Conservation (phyloP, 2,797 vertebrate species). For the Clarias pachynema region DNA sequence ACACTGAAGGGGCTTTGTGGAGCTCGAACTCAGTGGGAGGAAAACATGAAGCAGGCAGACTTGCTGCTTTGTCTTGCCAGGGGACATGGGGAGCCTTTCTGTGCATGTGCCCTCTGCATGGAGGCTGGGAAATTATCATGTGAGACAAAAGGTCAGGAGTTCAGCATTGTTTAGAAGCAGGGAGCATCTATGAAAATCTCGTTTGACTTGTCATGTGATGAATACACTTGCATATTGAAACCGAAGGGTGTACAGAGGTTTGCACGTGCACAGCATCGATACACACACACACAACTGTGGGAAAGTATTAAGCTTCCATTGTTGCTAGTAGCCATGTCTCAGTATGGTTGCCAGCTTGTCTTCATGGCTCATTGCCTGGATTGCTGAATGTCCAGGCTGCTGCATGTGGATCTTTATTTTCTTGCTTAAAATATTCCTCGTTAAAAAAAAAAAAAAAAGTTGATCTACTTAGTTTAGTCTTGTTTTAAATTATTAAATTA, state of each 20-base stretch:
- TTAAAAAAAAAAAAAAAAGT: not conserved
- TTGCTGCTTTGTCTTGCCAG: conserved; percentile 38
- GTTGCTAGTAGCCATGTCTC: conserved; percentile 30
- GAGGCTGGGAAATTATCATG: conserved; percentile 46
- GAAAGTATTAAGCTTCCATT: conserved; percentile 23
- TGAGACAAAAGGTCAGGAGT: conserved; percentile 51
- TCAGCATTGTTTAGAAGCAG: conserved; percentile 48
- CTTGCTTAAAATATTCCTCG: not conserved
- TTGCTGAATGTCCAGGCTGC: conserved; percentile 1
- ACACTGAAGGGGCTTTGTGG: conserved; percentile 48
- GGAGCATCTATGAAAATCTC: conserved; percentile 48
- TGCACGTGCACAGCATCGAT: conserved; percentile 12
- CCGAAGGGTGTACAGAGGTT: conserved; percentile 6
- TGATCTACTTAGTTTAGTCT: not conserved
- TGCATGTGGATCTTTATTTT: conserved; percentile 12
- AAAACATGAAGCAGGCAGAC: conserved; percentile 45
- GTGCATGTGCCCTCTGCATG: conserved; percentile 42
- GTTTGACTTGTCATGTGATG: conserved; percentile 44
- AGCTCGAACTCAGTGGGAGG: conserved; percentile 22
- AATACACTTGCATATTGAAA: conserved; percentile 32
- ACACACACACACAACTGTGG: conserved; percentile 25
- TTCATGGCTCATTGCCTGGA: conserved; percentile 29
- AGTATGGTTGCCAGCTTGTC: conserved; percentile 26
- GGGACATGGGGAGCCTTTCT: conserved; percentile 43
- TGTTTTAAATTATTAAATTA: not conserved